Evolutionary conservation across 1,140 invertebrate species (phyloP).

Genomic region (Odontomachus brunneus): DNA sequence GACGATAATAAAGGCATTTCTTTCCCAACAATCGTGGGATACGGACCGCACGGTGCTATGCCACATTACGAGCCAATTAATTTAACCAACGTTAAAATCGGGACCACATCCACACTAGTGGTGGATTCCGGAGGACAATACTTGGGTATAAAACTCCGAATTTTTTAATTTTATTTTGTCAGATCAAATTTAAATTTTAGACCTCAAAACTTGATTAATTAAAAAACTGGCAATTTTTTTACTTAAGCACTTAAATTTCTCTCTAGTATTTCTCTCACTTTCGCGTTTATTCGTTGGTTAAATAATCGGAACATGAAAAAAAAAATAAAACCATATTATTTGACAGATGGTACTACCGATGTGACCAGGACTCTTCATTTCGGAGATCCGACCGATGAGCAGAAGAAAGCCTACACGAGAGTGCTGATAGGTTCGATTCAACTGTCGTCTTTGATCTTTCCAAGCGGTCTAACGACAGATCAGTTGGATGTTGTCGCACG

Average conservation of each 20-base stretch:
- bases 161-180: not conserved
- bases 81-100: conserved; percentile 90
- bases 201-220: not conserved
- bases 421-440: conserved; percentile 95
- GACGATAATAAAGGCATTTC: conserved; percentile 89
- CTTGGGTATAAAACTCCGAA: conserved; percentile 84
- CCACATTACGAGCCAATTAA: conserved; percentile 95
- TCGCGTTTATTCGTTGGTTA: not conserved
- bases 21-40: conserved; percentile 96
- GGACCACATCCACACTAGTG: conserved; percentile 88
- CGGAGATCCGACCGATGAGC: conserved; percentile 90
- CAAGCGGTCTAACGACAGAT: conserved; percentile 88
- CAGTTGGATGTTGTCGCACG: conserved; percentile 92
- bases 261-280: not conserved
- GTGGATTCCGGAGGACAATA: conserved; percentile 92
- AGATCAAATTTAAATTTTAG: not conserved
- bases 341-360: conserved; percentile 95
- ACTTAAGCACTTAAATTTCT: not conserved
- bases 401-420: conserved; percentile 94
- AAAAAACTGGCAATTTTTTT: no score
- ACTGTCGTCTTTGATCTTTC: conserved; percentile 89
- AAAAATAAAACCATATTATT: conserved; percentile 2
- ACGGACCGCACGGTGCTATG: conserved; percentile 94
- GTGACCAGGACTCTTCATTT: conserved; percentile 96
- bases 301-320: not conserved